Evolutionary conservation across 35 echinoderm and acorn worm species (phyloP).

Genomic region (Lytechinus pictus): DNA sequence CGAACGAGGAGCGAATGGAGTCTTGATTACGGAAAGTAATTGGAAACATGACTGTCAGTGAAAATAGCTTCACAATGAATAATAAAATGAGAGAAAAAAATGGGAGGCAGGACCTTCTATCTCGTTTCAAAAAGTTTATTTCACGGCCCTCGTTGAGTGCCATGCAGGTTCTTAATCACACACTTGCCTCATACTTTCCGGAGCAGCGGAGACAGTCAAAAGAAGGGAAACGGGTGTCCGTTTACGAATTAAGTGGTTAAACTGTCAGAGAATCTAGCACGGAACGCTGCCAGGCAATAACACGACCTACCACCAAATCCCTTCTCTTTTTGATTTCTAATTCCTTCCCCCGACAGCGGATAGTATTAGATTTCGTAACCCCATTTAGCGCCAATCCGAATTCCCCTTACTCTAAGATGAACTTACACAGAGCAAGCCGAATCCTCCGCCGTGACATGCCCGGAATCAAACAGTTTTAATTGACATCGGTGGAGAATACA

Average conservation of each 20-base stretch:
- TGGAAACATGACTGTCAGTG: neutral
- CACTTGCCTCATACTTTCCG: conserved; percentile 32
- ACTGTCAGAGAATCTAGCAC: conserved; percentile 46
- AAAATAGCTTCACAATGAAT: conserved; percentile 4
- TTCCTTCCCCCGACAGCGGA: conserved; percentile 1
- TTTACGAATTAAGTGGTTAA: conserved; percentile 57
- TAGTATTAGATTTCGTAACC: conserved; percentile 41
- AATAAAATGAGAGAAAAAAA: neutral
- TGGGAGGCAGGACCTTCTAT: neutral
- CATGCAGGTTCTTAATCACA: conserved; percentile 35
- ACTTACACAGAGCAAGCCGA: neutral
- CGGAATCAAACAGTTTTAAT: conserved; percentile 4
- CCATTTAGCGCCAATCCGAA: neutral
- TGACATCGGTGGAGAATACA: neutral
- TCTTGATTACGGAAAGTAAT: neutral
- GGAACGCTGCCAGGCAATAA: conserved; percentile 35
- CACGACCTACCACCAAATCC: conserved; percentile 24
- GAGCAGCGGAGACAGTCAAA: neutral
- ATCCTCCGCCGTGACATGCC: neutral
- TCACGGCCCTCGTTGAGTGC: conserved; percentile 7
- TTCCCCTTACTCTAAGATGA: neutral
- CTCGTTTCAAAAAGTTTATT: neutral
- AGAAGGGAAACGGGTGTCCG: conserved; percentile 36
- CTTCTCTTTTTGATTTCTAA: neutral
- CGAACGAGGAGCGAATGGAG: neutral